Percentiles rank a stretch among this genome's conserved stretches.
These are phyloP conservation scores for Stichodactyla mertensii DNA, from an alignment of 64 coral and sea anemone species.

Conservation along the genomic window DNA sequence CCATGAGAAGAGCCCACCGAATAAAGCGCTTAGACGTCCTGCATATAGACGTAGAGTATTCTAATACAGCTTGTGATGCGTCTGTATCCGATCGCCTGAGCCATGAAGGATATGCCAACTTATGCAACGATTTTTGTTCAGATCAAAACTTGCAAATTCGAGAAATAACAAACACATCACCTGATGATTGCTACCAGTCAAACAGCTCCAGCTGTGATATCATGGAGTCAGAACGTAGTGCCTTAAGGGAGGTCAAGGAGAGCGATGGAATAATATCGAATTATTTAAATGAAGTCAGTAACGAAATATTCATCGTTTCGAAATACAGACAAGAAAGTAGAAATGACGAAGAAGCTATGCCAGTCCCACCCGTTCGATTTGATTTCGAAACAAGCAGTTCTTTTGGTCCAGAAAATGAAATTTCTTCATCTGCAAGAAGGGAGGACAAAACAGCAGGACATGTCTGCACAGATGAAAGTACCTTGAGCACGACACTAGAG, in stretches of 20 bases:
- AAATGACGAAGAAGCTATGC: neutral
- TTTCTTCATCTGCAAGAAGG: neutral
- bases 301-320: neutral
- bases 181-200: neutral
- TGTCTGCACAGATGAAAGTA: neutral
- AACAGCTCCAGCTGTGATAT: neutral
- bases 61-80: neutral
- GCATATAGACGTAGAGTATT: slow-evolving; percentile 8
- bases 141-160: neutral
- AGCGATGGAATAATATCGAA: neutral
- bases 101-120: neutral
- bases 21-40: neutral
- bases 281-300: neutral
- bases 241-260: neutral
- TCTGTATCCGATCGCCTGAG: neutral
- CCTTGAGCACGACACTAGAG: neutral
- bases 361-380: neutral
- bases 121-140: neutral
- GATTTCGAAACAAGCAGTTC: neutral
- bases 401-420: neutral
- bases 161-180: neutral
- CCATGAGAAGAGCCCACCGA: neutral
- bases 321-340: neutral
- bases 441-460: neutral
- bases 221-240: neutral